These are phyloP conservation scores for Trichechus manatus DNA, from an alignment of 2,113 vertebrate species.

Conservation along the genomic window DNA sequence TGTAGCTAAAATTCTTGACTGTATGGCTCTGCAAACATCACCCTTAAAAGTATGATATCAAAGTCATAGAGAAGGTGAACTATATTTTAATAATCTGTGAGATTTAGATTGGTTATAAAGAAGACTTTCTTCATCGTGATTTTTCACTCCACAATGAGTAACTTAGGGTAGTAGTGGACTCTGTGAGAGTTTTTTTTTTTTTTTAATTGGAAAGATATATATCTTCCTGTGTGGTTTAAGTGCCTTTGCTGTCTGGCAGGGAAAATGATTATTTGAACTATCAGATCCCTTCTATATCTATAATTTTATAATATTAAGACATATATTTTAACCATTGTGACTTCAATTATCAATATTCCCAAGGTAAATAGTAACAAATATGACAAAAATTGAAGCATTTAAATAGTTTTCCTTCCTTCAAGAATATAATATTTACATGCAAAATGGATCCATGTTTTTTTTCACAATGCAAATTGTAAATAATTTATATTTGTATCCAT, in stretches of 20 bases:
- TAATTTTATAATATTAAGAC: conserved; percentile 17
- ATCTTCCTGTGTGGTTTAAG: background rate
- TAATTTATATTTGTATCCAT: background rate
- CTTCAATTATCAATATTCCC: background rate
- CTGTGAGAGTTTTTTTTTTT: background rate
- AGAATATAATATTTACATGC: background rate
- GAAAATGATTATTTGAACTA: background rate
- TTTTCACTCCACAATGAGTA: background rate
- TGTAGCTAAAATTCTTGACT: background rate
- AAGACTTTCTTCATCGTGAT: conserved; percentile 16
- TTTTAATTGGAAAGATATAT: background rate
- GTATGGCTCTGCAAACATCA: background rate
- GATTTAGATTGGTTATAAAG: background rate
- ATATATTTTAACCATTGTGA: background rate
- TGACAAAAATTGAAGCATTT: background rate
- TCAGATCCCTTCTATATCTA: background rate
- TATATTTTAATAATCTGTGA: background rate
- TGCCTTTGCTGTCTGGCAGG: background rate
- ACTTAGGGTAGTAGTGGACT: background rate
- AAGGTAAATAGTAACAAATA: background rate
- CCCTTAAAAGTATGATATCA: background rate
- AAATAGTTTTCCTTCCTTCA: background rate
- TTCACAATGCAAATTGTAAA: background rate
- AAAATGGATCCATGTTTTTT: background rate
- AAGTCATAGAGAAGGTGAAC: background rate